Conservation (phyloP, 2,797 vertebrate genomes). For the Intellagama lesueurii region DNA sequence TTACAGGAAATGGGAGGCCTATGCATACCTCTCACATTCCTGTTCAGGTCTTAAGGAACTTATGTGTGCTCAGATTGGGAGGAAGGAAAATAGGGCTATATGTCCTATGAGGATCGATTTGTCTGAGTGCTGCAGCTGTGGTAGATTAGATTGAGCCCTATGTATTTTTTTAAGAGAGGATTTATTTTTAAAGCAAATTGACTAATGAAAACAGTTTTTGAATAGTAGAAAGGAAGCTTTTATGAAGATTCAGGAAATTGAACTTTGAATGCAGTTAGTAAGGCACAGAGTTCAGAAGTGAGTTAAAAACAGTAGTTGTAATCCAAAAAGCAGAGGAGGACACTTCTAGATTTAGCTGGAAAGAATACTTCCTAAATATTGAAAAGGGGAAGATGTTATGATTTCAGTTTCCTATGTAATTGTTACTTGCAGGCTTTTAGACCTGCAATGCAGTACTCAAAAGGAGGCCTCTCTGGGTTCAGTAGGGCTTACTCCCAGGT, state of each 20-base stretch:
- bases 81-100: not conserved
- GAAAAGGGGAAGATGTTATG: not conserved
- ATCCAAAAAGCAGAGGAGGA: not conserved
- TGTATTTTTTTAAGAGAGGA: not conserved
- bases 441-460: not conserved
- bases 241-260: conserved; percentile 14
- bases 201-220: not conserved
- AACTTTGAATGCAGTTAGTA: not conserved
- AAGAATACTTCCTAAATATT: not conserved
- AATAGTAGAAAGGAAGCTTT: not conserved
- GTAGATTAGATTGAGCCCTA: not conserved
- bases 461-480: not conserved
- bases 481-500: not conserved
- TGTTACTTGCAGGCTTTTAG: not conserved
- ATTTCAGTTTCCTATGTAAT: too few species aligned
- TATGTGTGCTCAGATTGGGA: not conserved
- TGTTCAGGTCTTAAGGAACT: not conserved
- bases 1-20: not conserved
- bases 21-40: not conserved
- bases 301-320: not conserved
- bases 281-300: not conserved
- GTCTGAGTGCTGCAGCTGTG: not conserved
- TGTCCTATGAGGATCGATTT: not conserved
- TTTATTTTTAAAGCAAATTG: not conserved
- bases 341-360: not conserved